Conservation (phyloP, 1,140 invertebrate genomes). For the Drosophila ananassae region DNA sequence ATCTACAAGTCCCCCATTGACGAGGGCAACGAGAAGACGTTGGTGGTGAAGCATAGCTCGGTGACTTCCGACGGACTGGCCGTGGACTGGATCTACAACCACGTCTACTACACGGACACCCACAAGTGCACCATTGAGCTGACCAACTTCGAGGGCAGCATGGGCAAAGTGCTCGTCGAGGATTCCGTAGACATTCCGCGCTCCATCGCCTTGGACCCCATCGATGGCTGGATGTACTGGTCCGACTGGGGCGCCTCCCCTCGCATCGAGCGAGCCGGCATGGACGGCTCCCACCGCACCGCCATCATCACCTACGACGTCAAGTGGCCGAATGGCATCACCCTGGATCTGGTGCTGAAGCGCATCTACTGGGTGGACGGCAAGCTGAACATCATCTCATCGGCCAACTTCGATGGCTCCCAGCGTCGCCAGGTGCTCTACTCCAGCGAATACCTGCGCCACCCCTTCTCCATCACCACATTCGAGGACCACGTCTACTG, state of each 20-base stretch:
- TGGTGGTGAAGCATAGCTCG: slow-evolving; percentile 92
- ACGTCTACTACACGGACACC: slow-evolving; percentile 98
- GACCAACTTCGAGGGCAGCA: slow-evolving; percentile 94
- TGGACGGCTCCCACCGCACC: slow-evolving; percentile 97
- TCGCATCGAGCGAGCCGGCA: slow-evolving; percentile 96
- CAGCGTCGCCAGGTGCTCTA: slow-evolving; percentile 90
- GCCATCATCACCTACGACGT: slow-evolving; percentile 95
- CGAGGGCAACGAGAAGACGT: slow-evolving; percentile 92
- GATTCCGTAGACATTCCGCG: slow-evolving; percentile 95
- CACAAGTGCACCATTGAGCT: slow-evolving; percentile 95
- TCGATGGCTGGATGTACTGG: slow-evolving; percentile 99
- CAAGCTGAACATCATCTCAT: slow-evolving; percentile 94
- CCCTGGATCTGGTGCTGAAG: slow-evolving; percentile 92
- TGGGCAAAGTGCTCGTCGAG: slow-evolving; percentile 93
- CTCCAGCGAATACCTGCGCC: slow-evolving; percentile 89
- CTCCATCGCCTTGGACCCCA: slow-evolving; percentile 96
- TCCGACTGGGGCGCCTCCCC: slow-evolving; percentile 96
- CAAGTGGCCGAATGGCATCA: slow-evolving; percentile 97
- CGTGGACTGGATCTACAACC: slow-evolving; percentile 98
- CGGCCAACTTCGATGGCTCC: slow-evolving; percentile 93
- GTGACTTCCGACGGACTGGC: slow-evolving; percentile 96
- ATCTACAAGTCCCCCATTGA: slow-evolving; percentile 98
- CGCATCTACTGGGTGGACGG: slow-evolving; percentile 98
- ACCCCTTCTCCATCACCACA: slow-evolving; percentile 96
- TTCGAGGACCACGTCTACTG: slow-evolving; percentile 98